These are phyloP conservation scores for Nesoenas mayeri DNA, from an alignment of 2,113 vertebrate genomes.

Conservation along the genomic window DNA sequence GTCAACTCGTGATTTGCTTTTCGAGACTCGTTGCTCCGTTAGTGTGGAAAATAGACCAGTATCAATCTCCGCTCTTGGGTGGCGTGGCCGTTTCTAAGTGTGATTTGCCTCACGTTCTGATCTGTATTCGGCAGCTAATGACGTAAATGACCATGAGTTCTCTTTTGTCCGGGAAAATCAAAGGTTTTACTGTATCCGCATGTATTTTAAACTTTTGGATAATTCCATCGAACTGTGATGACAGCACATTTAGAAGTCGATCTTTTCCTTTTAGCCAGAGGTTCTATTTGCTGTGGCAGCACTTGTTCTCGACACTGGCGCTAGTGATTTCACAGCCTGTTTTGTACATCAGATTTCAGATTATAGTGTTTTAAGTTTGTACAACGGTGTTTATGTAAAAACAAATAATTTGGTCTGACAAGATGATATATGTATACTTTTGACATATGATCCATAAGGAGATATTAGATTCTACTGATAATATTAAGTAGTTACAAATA, in stretches of 20 bases:
- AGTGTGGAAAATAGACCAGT: constrained; percentile 11
- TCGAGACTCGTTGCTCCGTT: not conserved
- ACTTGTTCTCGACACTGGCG: not conserved
- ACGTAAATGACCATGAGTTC: not conserved
- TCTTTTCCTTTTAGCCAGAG: not conserved
- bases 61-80: not conserved
- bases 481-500: not conserved
- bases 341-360: constrained; percentile 29
- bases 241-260: not conserved
- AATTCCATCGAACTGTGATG: not conserved
- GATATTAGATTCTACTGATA: not conserved
- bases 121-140: constrained; percentile 62
- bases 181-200: constrained; percentile 52
- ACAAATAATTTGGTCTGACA: not conserved
- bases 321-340: not conserved
- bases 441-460: not conserved
- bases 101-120: not conserved
- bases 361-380: constrained; percentile 12
- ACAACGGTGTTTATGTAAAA: not conserved
- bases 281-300: not conserved
- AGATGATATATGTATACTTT: not conserved
- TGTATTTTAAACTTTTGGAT: constrained; percentile 57
- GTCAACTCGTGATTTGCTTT: not conserved
- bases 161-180: constrained; percentile 25
- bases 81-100: not conserved